Percentiles rank a stretch among this genome's conserved stretches.
These are phyloP conservation scores for Pectinophora gossypiella DNA, from an alignment of 1,140 invertebrate genomes.

Conservation along the genomic window DNA sequence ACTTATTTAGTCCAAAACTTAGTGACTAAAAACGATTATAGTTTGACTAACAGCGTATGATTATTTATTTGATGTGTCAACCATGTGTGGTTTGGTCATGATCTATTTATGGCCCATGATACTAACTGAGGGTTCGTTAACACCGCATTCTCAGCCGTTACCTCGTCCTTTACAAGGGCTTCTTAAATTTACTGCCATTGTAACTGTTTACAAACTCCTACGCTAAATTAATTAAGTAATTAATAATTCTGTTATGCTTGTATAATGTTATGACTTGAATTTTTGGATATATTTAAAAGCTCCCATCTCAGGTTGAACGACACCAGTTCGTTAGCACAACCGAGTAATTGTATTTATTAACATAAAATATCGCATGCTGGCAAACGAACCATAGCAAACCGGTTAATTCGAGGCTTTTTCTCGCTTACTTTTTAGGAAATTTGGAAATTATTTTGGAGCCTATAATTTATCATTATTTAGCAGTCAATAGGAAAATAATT, in stretches of 20 bases:
- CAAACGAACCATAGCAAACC: conserved; percentile 43
- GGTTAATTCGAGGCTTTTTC: conserved; percentile 36
- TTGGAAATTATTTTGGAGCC: background rate
- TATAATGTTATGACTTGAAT: too few species aligned
- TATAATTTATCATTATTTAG: background rate
- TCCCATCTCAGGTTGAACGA: conserved; percentile 45
- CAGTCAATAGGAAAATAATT: background rate
- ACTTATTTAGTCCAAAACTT: too few species aligned
- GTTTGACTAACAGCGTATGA: too few species aligned
- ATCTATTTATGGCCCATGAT: conserved; percentile 55
- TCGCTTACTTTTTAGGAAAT: background rate
- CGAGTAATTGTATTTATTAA: conserved; percentile 64
- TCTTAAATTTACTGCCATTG: background rate
- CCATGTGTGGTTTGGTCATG: conserved; percentile 49
- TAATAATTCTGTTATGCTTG: too few species aligned
- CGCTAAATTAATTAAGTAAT: too few species aligned
- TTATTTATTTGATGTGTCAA: conserved; percentile 33
- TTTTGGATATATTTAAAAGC: too few species aligned
- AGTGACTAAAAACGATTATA: too few species aligned
- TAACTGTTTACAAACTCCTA: too few species aligned
- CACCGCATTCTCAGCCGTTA: conserved; percentile 13
- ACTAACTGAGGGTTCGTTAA: conserved; percentile 45
- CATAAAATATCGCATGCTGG: conserved; percentile 50
- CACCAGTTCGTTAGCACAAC: conserved; percentile 36
- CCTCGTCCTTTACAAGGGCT: background rate